phyloP scores from a whole-genome alignment of 2,888 invertebrate species.

The Psococerastis gibbosa region DNA sequence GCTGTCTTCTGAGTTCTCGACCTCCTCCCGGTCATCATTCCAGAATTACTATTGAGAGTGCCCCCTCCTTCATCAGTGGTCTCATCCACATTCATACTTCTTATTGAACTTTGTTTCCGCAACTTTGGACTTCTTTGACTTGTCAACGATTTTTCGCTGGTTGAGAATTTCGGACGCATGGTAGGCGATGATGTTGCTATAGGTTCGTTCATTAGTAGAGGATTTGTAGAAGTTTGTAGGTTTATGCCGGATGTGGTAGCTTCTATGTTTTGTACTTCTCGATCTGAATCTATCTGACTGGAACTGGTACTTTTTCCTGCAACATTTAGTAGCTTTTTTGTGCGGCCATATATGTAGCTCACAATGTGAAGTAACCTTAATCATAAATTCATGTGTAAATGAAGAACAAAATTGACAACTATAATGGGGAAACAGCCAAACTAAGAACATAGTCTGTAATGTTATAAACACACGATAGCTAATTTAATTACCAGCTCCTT shows the following conservation, averaged over 20 bases:
- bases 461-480: too few relatives aligned
- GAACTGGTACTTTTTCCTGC: slow-evolving; percentile 5
- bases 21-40: background rate
- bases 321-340: too few relatives aligned
- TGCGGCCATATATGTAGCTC: too few relatives aligned
- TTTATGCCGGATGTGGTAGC: background rate
- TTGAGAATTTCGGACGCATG: background rate
- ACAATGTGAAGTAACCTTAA: too few relatives aligned
- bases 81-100: background rate
- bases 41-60: too few relatives aligned
- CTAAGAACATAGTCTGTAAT: too few relatives aligned
- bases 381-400: too few relatives aligned
- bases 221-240: background rate
- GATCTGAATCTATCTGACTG: background rate
- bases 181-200: slow-evolving; percentile 5
- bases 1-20: background rate
- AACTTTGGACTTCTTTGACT: background rate
- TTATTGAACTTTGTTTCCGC: slow-evolving; percentile 1
- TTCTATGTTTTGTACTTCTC: background rate
- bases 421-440: too few relatives aligned
- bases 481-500: too few relatives aligned
- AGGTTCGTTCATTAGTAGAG: slow-evolving; percentile 1
- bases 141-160: background rate
- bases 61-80: background rate
- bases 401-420: too few relatives aligned